phyloP scores from a whole-genome alignment of 1,140 invertebrate species.

The Melanaphis sacchari region DNA sequence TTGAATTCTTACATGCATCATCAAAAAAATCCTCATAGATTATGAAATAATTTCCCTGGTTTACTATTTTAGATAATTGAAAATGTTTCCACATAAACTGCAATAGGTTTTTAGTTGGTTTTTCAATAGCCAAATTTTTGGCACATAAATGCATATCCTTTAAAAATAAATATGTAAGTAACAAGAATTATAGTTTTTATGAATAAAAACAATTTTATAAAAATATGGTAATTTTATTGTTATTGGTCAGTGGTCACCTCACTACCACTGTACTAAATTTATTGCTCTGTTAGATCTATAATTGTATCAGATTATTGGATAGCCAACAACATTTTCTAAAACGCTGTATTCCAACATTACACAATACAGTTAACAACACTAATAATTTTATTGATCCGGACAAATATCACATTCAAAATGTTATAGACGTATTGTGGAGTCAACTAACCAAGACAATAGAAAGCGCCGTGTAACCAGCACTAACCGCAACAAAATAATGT shows the following conservation, averaged over 20 bases:
- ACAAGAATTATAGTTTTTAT: neutral
- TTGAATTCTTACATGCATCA: slow-evolving; percentile 6
- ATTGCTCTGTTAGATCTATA: neutral
- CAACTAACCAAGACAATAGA: neutral
- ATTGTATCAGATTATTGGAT: neutral
- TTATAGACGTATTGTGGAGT: neutral
- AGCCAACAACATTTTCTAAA: too few species aligned
- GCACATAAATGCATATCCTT: slow-evolving; percentile 75
- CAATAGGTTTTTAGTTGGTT: slow-evolving; percentile 86
- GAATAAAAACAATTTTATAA: neutral
- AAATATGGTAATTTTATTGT: neutral
- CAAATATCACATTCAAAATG: too few species aligned
- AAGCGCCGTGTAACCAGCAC: neutral
- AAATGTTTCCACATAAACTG: slow-evolving; percentile 87
- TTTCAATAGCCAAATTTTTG: slow-evolving; percentile 83
- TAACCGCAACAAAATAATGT: neutral
- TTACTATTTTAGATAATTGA: slow-evolving; percentile 73
- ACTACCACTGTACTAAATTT: neutral
- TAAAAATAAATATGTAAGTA: slow-evolving; percentile 55
- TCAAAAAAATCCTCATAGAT: slow-evolving; percentile 84
- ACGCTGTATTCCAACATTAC: neutral
- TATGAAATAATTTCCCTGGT: slow-evolving; percentile 89
- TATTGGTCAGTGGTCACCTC: too few species aligned
- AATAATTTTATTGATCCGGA: neutral
- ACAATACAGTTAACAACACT: neutral